A percentile compares a stretch with the other conserved stretches of the same genome.
Conservation (phyloP, 1,140 invertebrate genomes). For the Himalopsyche phryganea region DNA sequence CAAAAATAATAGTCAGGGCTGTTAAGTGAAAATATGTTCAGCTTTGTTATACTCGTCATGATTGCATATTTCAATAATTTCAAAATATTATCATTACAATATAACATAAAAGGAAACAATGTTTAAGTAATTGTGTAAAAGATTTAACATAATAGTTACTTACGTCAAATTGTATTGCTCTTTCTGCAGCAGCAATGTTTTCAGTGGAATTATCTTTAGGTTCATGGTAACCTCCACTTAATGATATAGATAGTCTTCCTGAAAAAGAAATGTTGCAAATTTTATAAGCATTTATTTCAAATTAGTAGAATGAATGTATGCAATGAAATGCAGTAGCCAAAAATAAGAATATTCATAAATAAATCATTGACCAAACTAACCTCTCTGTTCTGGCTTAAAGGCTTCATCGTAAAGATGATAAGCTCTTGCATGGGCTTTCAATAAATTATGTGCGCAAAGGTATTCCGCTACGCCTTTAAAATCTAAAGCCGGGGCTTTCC, state of each 20-base stretch:
- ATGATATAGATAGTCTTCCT: background rate
- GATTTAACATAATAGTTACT: background rate
- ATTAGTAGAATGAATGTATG: too few relatives aligned
- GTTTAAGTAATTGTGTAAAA: too few relatives aligned
- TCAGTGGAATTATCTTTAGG: background rate
- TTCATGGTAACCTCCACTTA: background rate
- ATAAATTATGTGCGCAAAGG: slow-evolving; percentile 39
- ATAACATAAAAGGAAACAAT: too few relatives aligned
- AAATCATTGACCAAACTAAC: slow-evolving; percentile 28
- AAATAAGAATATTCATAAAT: background rate
- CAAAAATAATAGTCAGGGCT: too few relatives aligned
- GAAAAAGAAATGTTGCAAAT: too few relatives aligned
- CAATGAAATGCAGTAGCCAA: background rate
- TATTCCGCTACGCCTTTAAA: slow-evolving; percentile 43
- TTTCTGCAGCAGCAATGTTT: background rate
- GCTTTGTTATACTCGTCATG: too few relatives aligned
- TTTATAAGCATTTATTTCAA: too few relatives aligned
- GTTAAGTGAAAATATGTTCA: too few relatives aligned
- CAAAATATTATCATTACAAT: background rate
- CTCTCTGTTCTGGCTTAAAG: slow-evolving; percentile 37
- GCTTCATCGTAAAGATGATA: slow-evolving; percentile 41
- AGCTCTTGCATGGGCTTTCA: slow-evolving; percentile 42
- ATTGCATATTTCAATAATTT: background rate
- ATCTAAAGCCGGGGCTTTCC: slow-evolving; percentile 28
- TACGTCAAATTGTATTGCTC: background rate